Conservation (phyloP, 2,797 vertebrate species). For the Erpetoichthys calabaricus region DNA sequence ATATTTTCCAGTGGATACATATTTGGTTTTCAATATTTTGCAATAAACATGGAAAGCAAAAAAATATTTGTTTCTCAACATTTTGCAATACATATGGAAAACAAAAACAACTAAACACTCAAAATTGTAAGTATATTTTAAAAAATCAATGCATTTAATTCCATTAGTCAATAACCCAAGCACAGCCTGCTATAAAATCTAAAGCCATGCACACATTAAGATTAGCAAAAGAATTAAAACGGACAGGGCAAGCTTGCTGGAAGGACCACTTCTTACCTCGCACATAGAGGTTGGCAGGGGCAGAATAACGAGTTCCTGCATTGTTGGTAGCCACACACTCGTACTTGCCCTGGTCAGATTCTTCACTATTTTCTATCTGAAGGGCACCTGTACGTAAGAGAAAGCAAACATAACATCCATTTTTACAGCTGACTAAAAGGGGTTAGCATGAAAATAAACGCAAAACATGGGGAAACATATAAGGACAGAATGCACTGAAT, state of each 20-base stretch:
- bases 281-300: slow-evolving; percentile 92
- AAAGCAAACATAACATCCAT: slow-evolving; percentile 25
- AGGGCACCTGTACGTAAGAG: slow-evolving; percentile 68
- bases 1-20: no score
- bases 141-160: no score
- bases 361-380: slow-evolving; percentile 94
- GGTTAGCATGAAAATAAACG: background rate
- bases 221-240: background rate
- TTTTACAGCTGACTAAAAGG: background rate
- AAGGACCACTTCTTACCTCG: slow-evolving; percentile 67
- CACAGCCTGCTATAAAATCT: no score
- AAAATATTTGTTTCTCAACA: no score
- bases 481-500: background rate
- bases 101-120: no score
- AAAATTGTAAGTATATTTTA: no score
- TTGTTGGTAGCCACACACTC: slow-evolving; percentile 93
- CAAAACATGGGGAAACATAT: background rate
- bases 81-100: no score
- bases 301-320: slow-evolving; percentile 87
- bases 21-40: no score
- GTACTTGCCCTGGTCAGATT: slow-evolving; percentile 96
- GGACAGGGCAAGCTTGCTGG: background rate
- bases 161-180: no score
- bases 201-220: no score
- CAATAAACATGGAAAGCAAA: no score